These are phyloP conservation scores for Philonicus albiceps DNA, from an alignment of 2,888 invertebrate species.

Conservation along the genomic window DNA sequence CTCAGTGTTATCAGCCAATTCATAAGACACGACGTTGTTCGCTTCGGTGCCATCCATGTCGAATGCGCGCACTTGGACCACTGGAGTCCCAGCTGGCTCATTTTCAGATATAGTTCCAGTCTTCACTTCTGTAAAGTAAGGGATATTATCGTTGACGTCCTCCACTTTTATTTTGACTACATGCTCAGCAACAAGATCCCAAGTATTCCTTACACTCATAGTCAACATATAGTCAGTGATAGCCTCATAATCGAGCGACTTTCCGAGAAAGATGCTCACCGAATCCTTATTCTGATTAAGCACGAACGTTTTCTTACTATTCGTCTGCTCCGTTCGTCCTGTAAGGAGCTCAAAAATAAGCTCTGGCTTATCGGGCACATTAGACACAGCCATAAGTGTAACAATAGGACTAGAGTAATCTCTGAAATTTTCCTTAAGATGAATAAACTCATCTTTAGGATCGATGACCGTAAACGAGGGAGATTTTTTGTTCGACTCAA, in stretches of 20 bases:
- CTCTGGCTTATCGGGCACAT: conserved; percentile 76
- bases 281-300: conserved; percentile 72
- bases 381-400: conserved; percentile 78
- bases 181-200: conserved; percentile 80
- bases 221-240: conserved; percentile 85
- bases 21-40: conserved; percentile 84
- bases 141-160: conserved; percentile 92
- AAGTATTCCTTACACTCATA: conserved; percentile 82
- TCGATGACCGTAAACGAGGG: conserved; percentile 75
- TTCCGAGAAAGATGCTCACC: conserved; percentile 79
- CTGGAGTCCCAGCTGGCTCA: conserved; percentile 81
- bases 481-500: conserved; percentile 86
- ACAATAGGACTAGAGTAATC: conserved; percentile 76
- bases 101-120: conserved; percentile 87
- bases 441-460: conserved; percentile 65
- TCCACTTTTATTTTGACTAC: conserved; percentile 79
- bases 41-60: conserved; percentile 85
- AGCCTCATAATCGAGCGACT: conserved; percentile 83
- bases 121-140: conserved; percentile 81
- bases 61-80: conserved; percentile 85
- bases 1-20: conserved; percentile 72
- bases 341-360: conserved; percentile 81
- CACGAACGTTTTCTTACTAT: conserved; percentile 80
- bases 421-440: conserved; percentile 76
- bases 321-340: conserved; percentile 86